Base-by-base conservation (phyloP, 2,113 vertebrate species). In the Gallinago undulata region DNA sequence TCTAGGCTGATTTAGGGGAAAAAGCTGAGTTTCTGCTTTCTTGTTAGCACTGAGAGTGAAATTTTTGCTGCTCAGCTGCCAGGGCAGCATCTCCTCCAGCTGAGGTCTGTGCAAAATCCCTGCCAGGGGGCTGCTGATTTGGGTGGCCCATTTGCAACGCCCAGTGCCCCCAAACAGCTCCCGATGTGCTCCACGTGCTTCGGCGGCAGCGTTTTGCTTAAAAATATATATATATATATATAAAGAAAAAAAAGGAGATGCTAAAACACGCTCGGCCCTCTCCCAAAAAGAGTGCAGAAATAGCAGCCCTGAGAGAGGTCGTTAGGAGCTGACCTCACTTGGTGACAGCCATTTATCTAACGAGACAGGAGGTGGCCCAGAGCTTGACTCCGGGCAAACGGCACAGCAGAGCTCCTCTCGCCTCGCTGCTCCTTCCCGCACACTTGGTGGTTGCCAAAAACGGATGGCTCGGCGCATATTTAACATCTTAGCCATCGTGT, bases 21-120 rank as follows among this genome's bases (percentile, higher is more conserved):
- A 97, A 96, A 90, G 73, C 33, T 3, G 84, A 84, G 21, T 91
- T 95, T 96, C 93, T 91, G 76, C 87, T 94, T 96, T 96, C 94
- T 56, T 33, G 1, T 81, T 67, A n/a, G 41, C 45, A 13, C 69
- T 51, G 16, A 18, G 59, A 41, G 57, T 72, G 75, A 68, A 31
- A 3, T 27, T 94, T 60, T 35, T 68, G 66, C 84, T 68, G 75
- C 74, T 89, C 70, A 70, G 84, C 73, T 83, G 83, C 50, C 67
- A 13, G 51, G 56, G 57, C 62, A 57, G 64, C 10, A 0, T 22
- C 92, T 96, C 69, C 41, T 74, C 33, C 47, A 31, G 69, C 77
- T 13, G 60, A 63, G 43, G 1, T 10, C 31, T 6, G 56, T 15
- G 56, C 53, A 51, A 62, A 88, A 60, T 28, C 69, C 82, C 8